Conservation (phyloP, 2,888 invertebrate species). For the Aporophyla lueneburgensis region DNA sequence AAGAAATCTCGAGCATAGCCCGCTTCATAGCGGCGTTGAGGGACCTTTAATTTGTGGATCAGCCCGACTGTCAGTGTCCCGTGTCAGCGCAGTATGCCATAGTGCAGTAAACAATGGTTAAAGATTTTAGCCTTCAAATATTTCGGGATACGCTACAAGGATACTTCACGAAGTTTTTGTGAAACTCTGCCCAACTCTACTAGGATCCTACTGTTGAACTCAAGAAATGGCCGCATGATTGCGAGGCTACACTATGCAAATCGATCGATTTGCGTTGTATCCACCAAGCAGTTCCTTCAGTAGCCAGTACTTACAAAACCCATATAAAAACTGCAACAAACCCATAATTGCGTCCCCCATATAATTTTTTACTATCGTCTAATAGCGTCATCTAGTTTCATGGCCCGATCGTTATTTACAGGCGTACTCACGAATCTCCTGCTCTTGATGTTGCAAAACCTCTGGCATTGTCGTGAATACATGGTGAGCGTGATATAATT, state of each 20-base stretch:
- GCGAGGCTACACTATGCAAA: background rate
- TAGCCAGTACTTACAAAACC: conserved; percentile 9
- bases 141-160: no score
- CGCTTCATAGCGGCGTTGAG: no score
- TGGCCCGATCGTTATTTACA: conserved; percentile 68
- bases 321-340: conserved; percentile 34
- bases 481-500: conserved; percentile 73
- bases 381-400: conserved; percentile 55
- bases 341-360: conserved; percentile 26
- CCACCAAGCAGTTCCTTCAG: conserved; percentile 12
- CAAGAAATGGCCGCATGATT: no score
- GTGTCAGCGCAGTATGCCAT: no score
- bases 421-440: conserved; percentile 73
- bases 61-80: no score
- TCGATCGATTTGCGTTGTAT: background rate
- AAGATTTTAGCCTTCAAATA: no score
- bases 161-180: no score
- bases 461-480: conserved; percentile 79
- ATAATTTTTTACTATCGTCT: conserved; percentile 36
- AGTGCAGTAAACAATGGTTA: no score
- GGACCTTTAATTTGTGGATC: no score
- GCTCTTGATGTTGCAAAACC: conserved; percentile 77
- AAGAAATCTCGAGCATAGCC: no score
- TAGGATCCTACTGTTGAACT: no score
- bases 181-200: no score